Base-by-base conservation (phyloP, 2,113 vertebrate genomes). In the Galeopterus variegatus region DNA sequence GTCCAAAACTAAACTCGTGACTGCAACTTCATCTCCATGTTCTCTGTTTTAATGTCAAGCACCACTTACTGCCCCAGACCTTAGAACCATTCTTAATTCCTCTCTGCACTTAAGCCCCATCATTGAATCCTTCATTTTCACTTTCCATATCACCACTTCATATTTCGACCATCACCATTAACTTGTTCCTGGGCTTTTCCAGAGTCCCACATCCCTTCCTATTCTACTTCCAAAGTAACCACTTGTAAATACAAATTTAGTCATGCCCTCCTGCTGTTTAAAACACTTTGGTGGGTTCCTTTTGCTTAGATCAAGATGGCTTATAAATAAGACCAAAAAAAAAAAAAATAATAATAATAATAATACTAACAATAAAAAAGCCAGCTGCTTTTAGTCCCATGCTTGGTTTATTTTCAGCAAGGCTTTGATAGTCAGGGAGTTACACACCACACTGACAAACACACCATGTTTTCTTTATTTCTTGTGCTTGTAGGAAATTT, bases 281-380 rank as follows among this genome's bases (percentile, higher is more conserved):
- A 76, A 94, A 60, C 18, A 79, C 4, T 85, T 86, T 70, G 0
- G 1, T 85, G 54, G 0, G 15, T 73, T 83, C 8, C 64, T 88
- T 96, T 75, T 58, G 52, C 21, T 58, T 90, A 67, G 15, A 83
- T 83, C 2, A 36, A 70, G 70, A 60, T 56, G 62, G 24, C 65
- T 96, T 94, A 86, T 69, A 90, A 97, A 96, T 92, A 94, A 88
- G 69, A 86, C 19, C 3, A 83, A 96, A 95, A 92, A 85, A 70
- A 56, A 79, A 12, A 48, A 70, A 56, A n/a, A n/a, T n/a, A n/a
- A 56, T 56, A 56, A n/a, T 41, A 41, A 41, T 41, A 41, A 41
- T 41, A 41, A 41, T 41, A 41, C 3, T 36, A 88, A 70, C 64
- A 95, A 77, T 60, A 50, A 73, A 90, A 76, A 72, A 95, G 11